phyloP scores from a whole-genome alignment of 2,113 vertebrate species.

The Oxyura jamaicensis region DNA sequence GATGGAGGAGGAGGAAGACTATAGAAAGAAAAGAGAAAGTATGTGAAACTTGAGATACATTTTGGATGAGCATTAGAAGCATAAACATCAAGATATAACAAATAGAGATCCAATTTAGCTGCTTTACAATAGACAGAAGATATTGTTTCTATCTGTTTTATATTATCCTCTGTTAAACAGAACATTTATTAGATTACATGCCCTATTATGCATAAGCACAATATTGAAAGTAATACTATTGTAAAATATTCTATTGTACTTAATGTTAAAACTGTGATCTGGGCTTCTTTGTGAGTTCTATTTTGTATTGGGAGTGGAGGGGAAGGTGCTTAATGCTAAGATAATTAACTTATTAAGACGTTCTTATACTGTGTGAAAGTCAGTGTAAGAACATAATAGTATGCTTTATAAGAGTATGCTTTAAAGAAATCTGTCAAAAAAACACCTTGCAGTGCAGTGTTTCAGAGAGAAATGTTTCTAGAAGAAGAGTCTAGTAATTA shows the following conservation, averaged over 20 bases:
- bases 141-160: neutral
- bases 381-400: neutral
- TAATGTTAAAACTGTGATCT: too few species aligned
- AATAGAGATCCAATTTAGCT: neutral
- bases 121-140: neutral
- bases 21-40: neutral
- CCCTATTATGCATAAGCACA: neutral
- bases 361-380: neutral
- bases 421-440: neutral
- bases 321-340: too few species aligned
- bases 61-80: neutral
- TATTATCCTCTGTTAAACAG: conserved; percentile 13
- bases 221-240: conserved; percentile 1
- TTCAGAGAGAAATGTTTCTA: neutral
- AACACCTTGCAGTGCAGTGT: neutral
- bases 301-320: too few species aligned
- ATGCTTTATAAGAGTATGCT: neutral
- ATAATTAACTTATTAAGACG: too few species aligned
- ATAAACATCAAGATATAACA: neutral
- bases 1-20: neutral
- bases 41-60: neutral
- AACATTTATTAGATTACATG: neutral
- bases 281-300: too few species aligned
- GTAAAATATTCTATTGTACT: neutral
- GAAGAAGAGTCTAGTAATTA: neutral